Percentiles rank a stretch among this genome's conserved stretches.
Evolutionary conservation across 2,888 invertebrate species (phyloP).

Genomic region (Eilema sororculum): DNA sequence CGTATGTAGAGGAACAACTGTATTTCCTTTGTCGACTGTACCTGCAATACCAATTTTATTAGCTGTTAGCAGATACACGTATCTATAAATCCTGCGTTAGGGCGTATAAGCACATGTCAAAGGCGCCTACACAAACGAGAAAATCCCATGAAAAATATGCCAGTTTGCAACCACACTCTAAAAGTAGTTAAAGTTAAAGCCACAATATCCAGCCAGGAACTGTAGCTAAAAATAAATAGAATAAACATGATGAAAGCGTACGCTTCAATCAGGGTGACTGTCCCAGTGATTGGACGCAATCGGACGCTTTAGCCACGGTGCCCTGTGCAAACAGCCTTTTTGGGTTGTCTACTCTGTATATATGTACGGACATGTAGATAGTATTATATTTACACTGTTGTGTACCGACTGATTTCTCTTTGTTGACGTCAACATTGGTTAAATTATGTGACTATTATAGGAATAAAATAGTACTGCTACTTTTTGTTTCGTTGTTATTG

Average conservation of each 20-base stretch:
- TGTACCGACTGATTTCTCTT: neutral
- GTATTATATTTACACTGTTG: constrained; percentile 7
- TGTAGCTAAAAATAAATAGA: constrained; percentile 29
- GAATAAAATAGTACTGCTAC: no score
- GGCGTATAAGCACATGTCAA: no score
- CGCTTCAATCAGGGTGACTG: constrained; percentile 61
- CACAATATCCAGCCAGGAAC: neutral
- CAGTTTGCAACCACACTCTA: no score
- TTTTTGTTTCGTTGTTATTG: no score
- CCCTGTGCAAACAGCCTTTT: constrained; percentile 43
- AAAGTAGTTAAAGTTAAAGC: neutral
- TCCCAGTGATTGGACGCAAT: constrained; percentile 61
- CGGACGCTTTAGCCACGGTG: constrained; percentile 42
- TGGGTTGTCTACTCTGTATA: constrained; percentile 10
- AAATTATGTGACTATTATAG: no score
- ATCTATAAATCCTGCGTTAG: no score
- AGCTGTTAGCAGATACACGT: no score
- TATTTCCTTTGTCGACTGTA: no score
- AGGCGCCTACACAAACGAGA: no score
- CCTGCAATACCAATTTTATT: no score
- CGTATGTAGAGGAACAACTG: no score
- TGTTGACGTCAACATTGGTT: neutral
- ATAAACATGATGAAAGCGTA: constrained; percentile 33
- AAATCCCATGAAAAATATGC: no score
- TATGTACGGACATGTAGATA: neutral